A percentile compares a stretch with the other conserved stretches of the same genome.
phyloP scores from a whole-genome alignment of 2,888 invertebrate genomes.

The Germaria angustata region DNA sequence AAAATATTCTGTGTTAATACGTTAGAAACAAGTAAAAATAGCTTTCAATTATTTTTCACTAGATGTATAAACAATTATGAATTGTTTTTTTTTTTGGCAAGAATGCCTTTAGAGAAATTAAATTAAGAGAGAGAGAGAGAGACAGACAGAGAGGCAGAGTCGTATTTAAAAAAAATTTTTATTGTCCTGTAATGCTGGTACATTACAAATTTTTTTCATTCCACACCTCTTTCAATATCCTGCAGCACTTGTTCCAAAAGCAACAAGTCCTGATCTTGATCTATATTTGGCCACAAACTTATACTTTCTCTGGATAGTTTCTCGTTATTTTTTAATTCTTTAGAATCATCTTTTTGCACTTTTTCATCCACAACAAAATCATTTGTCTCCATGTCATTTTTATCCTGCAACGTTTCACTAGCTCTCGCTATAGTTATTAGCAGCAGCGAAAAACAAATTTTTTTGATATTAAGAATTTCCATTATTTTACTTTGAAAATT shows the following conservation, averaged over 20 bases:
- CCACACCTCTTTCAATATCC: constrained; percentile 70
- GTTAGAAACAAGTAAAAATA: no score
- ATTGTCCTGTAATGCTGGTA: no score
- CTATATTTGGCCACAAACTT: constrained; percentile 66
- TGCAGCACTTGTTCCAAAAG: constrained; percentile 46
- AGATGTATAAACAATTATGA: no score
- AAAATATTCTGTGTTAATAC: no score
- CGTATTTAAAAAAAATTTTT: no score
- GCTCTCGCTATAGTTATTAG: background rate
- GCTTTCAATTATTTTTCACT: no score
- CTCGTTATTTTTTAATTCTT: constrained; percentile 29
- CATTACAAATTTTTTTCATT: no score
- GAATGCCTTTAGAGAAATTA: no score
- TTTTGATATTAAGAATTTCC: constrained; percentile 10
- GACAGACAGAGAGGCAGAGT: no score
- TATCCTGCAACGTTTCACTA: background rate
- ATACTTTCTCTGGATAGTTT: constrained; percentile 53
- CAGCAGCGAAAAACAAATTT: background rate
- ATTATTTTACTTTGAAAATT: constrained; percentile 1
- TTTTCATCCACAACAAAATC: background rate
- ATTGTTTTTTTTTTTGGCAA: no score
- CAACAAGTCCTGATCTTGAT: constrained; percentile 63
- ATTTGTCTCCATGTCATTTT: background rate
- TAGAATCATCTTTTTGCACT: background rate
- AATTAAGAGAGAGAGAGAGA: no score